Conservation (phyloP, 1,140 invertebrate genomes). For the Mercenaria mercenaria region DNA sequence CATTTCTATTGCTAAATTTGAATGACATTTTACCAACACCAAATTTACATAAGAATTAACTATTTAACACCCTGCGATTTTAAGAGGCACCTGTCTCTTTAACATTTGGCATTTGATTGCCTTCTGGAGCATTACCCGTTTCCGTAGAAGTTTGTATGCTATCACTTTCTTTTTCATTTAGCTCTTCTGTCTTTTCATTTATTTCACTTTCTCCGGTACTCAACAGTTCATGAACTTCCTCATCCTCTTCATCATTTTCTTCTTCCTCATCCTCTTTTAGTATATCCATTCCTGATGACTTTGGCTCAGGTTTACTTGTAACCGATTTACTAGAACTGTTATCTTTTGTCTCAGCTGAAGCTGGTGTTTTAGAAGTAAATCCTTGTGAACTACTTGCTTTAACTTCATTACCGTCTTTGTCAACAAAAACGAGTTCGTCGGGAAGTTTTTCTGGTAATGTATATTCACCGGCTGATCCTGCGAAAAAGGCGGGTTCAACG, state of each 20-base stretch:
- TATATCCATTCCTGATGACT: not conserved
- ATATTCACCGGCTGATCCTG: conserved; percentile 70
- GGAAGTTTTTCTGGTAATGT: conserved; percentile 72
- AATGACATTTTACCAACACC: no score
- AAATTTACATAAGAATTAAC: no score
- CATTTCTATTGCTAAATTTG: no score
- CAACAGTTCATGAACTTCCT: not conserved
- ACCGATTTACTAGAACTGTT: not conserved
- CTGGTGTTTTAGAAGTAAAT: conserved; percentile 9
- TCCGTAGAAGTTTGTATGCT: not conserved
- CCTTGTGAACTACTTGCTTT: conserved; percentile 49
- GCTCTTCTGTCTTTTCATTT: not conserved
- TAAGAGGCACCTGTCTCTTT: no score
- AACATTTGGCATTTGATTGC: not conserved
- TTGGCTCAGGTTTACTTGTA: not conserved
- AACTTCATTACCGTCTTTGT: conserved; percentile 57
- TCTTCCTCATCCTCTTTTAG: conserved; percentile 45
- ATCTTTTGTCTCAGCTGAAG: not conserved
- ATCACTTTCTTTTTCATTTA: not conserved
- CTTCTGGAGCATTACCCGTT: not conserved
- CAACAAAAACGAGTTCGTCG: conserved; percentile 71
- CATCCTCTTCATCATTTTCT: conserved; percentile 31
- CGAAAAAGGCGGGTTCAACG: conserved; percentile 72
- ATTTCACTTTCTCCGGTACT: conserved; percentile 21
- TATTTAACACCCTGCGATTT: no score